A percentile compares a stretch with the other conserved stretches of the same genome.
These are phyloP conservation scores for Oscheius myriophilus DNA, from an alignment of 2,888 invertebrate species.

Conservation along the genomic window DNA sequence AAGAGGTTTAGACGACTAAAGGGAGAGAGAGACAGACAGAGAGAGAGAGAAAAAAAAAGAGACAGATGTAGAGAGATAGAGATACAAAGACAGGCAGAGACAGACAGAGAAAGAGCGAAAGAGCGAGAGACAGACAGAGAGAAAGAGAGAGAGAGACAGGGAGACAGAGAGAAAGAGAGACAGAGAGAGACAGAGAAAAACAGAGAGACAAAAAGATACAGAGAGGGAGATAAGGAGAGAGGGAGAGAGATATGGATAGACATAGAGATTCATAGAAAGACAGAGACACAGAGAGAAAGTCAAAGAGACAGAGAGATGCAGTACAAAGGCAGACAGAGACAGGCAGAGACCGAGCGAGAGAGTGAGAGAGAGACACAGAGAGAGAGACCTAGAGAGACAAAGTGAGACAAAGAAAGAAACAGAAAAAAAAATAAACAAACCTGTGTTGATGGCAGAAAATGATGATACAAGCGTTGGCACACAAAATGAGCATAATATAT, in stretches of 20 bases:
- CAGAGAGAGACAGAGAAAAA: slow-evolving; percentile 1
- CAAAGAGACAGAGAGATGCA: no score
- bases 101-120: not conserved
- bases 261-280: no score
- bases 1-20: not conserved
- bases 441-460: slow-evolving; percentile 61
- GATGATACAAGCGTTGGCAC: slow-evolving; percentile 51
- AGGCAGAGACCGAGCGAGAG: no score
- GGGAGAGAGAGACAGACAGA: no score
- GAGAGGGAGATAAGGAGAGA: not conserved
- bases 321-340: not conserved
- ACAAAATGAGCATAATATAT: slow-evolving; percentile 62
- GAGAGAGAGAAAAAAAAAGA: no score
- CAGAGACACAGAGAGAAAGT: no score
- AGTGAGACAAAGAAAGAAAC: not conserved
- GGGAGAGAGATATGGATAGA: slow-evolving; percentile 18
- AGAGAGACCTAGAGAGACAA: no score
- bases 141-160: not conserved
- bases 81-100: slow-evolving; percentile 24
- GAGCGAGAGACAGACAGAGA: no score
- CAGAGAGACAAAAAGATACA: no score
- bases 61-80: slow-evolving; percentile 26
- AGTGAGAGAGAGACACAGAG: no score
- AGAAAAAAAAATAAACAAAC: slow-evolving; percentile 28
- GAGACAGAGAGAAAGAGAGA: not conserved